Evolutionary conservation across 2,797 vertebrate genomes (phyloP).

Genomic region (Tamandua tetradactyla): DNA sequence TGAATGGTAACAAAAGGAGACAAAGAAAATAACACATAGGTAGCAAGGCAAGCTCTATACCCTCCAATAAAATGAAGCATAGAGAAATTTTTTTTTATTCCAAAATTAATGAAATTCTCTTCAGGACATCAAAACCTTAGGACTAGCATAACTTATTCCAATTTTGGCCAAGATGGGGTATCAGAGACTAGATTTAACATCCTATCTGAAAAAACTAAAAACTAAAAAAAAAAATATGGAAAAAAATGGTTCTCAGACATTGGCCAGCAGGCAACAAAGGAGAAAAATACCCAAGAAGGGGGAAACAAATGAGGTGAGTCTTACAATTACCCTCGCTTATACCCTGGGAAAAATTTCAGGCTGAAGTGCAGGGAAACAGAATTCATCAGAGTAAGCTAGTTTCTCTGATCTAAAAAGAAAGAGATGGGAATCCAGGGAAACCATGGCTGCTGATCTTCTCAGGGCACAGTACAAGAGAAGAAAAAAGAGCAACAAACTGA

Average conservation of each 20-base stretch:
- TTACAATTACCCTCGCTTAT: not conserved
- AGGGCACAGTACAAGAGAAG: not conserved
- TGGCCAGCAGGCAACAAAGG: not conserved
- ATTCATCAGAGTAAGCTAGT: not conserved
- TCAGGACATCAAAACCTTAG: constrained; percentile 2
- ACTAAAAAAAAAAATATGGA: no score
- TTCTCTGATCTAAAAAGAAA: not conserved
- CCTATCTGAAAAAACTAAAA: no score
- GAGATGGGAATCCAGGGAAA: not conserved
- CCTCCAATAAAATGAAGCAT: not conserved
- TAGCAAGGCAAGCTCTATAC: not conserved
- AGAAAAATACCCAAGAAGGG: not conserved
- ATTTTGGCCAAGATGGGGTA: not conserved
- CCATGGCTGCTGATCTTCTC: not conserved
- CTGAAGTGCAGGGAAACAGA: not conserved
- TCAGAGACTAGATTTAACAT: no score
- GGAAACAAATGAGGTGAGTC: not conserved
- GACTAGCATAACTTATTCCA: not conserved
- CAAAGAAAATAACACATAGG: not conserved
- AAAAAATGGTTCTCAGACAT: not conserved
- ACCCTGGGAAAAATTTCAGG: not conserved
- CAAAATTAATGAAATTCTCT: not conserved
- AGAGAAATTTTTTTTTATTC: not conserved
- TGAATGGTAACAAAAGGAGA: not conserved
- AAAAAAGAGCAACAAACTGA: not conserved